Base-by-base conservation (phyloP, 2,888 invertebrate species). In the Leucophenga maculata region DNA sequence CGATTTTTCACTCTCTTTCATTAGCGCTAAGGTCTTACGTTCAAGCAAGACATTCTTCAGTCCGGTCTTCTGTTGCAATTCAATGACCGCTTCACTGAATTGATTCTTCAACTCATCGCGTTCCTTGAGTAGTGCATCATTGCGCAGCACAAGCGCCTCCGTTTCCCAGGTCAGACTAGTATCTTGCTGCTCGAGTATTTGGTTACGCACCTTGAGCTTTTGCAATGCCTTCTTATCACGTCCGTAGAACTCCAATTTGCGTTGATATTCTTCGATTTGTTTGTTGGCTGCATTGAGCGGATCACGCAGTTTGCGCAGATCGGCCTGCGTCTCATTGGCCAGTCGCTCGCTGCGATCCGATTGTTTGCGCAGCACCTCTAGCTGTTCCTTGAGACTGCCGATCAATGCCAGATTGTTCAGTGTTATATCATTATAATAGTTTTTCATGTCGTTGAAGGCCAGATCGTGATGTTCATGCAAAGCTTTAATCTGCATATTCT, bases 361-460 rank as follows among this genome's bases (percentile, higher is more conserved):
- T 76, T 95, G 92, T 80, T 93, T 93, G 79, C 93, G 92, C 65
- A 93, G 89, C 67, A 92, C 91, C 83, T 94, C 93, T 91, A 95
- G 93, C 83, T 94, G 94, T 80, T 95, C 95, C 90, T 97, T 98
- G 46, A 98, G 90, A 77, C 95, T 95, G 85, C 94, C 94, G 71
- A 98, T 97, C 2, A 98, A 90, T 0, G 96, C 95, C 75, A 98
- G 90, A 89, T 98, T 98, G 87, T 97, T 97, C 14, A 97, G 90
- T 0, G 97, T 97, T 67, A 98, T 97, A 81, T 97, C 97, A 82
- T 97, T 97, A 85, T 97, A 98, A 89, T 97, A 98, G 87, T 94
- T 95, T 87, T 97, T 97, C 89, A 98, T 93, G 86, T 97, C 96
- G 55, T 92, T 91, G 86, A 97, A 96, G 0, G 95, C 94, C 78